A percentile compares a stretch with the other conserved stretches of the same genome.
These are phyloP conservation scores for Cygnus atratus DNA, from an alignment of 2,113 vertebrate species.

Conservation along the genomic window DNA sequence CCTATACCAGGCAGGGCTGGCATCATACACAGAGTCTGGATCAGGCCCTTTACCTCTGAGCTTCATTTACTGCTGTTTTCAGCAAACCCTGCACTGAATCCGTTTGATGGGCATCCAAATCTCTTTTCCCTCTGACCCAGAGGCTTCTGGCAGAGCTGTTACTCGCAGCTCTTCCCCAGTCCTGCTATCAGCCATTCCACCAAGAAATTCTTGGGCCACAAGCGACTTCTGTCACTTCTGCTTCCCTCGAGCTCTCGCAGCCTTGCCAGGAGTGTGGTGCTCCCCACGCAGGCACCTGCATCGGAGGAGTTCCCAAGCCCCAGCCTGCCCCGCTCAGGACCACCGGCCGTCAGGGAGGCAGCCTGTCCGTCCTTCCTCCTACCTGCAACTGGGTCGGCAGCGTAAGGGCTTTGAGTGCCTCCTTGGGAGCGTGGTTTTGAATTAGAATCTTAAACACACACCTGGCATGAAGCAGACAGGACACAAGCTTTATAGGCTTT, in stretches of 20 bases:
- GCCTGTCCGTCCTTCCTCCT: neutral
- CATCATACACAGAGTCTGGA: neutral
- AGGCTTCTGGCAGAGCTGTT: slow-evolving; percentile 20
- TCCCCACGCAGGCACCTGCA: fast-evolving
- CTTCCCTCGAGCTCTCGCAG: neutral
- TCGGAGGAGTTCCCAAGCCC: neutral
- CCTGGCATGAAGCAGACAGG: neutral
- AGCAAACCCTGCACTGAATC: neutral
- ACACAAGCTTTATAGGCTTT: neutral
- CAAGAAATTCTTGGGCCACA: slow-evolving; percentile 1
- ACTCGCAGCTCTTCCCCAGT: neutral
- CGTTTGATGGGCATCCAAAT: neutral
- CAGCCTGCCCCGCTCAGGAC: neutral
- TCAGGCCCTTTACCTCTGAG: neutral
- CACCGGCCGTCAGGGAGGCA: neutral
- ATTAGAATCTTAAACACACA: neutral
- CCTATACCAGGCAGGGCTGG: slow-evolving; percentile 13
- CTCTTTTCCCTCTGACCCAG: slow-evolving; percentile 18
- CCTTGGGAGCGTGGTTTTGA: neutral
- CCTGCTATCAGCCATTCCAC: neutral
- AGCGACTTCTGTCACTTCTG: slow-evolving; percentile 29
- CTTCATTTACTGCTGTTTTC: slow-evolving; percentile 39
- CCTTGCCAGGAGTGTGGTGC: neutral
- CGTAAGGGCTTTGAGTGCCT: neutral
- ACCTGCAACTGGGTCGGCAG: neutral